These are phyloP conservation scores for Theonella swinhoei DNA, from an alignment of 37 sponge, comb jelly and placozoan genomes.

Conservation along the genomic window DNA sequence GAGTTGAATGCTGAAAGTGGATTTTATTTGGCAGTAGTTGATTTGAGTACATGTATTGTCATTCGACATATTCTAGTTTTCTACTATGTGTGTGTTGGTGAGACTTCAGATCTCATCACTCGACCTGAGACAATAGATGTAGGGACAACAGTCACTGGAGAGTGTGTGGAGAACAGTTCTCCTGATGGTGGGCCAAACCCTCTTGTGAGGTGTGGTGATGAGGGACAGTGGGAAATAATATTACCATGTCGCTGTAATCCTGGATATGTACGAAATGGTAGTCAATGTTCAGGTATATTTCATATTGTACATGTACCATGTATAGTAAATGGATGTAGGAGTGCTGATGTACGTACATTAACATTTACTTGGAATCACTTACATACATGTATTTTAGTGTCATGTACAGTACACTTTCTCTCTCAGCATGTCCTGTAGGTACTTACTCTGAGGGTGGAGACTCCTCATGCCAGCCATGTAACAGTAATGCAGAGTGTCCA, in stretches of 20 bases:
- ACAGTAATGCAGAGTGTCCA: no score
- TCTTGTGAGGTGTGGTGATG: not conserved
- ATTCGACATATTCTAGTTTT: constrained; percentile 14
- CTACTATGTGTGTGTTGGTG: constrained; percentile 25
- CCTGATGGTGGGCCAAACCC: not conserved
- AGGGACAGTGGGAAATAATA: constrained; percentile 6
- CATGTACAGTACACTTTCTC: no score
- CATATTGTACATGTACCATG: not conserved
- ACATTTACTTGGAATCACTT: no score
- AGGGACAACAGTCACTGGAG: not conserved
- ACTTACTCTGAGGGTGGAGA: no score
- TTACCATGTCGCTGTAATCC: constrained; percentile 10
- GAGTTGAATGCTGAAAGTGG: not conserved
- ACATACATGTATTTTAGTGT: no score
- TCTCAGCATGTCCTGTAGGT: no score
- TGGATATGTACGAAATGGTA: constrained; percentile 21
- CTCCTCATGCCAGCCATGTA: no score
- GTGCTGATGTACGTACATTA: no score
- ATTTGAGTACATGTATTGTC: constrained; percentile 18
- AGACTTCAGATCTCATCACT: not conserved
- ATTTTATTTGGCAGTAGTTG: constrained; percentile 10
- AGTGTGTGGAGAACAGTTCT: not conserved
- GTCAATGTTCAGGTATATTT: not conserved
- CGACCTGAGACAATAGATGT: not conserved
- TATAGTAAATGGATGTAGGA: not conserved